Evolutionary conservation across 2,797 vertebrate species (phyloP).

Genomic region (Caiman crocodilus): DNA sequence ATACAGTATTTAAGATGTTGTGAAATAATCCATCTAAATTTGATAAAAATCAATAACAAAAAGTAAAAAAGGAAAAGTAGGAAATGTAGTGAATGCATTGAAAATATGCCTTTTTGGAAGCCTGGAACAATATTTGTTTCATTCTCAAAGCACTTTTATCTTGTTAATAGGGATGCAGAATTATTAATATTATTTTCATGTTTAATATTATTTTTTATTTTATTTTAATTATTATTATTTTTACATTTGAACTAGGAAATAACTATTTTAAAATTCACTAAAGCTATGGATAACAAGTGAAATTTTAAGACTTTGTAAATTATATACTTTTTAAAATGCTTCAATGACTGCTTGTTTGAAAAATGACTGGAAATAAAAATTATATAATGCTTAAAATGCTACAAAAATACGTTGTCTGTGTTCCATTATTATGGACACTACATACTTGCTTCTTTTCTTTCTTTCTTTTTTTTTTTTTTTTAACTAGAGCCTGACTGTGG

Average conservation of each 20-base stretch:
- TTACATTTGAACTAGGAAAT: not conserved
- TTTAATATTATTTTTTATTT: not conserved
- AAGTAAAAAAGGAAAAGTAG: not conserved
- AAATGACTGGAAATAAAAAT: not conserved
- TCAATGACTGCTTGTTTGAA: not conserved
- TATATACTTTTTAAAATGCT: not conserved
- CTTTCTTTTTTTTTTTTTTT: not conserved
- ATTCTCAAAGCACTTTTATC: not conserved
- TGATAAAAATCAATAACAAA: not conserved
- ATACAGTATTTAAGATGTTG: not conserved
- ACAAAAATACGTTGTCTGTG: not conserved
- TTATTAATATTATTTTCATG: not conserved
- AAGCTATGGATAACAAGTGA: not conserved
- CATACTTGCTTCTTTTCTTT: not conserved
- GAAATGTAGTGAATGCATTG: not conserved
- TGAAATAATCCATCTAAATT: not conserved
- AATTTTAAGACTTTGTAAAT: not conserved
- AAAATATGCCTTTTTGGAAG: not conserved
- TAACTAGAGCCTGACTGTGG: conserved; percentile 43
- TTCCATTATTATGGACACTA: not conserved
- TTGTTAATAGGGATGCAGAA: not conserved
- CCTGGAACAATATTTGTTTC: not conserved
- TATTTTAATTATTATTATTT: not conserved
- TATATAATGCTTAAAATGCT: not conserved
- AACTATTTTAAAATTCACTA: not conserved